phyloP scores from a whole-genome alignment of 2,797 vertebrate genomes.

The Coregonus ussuriensis region DNA sequence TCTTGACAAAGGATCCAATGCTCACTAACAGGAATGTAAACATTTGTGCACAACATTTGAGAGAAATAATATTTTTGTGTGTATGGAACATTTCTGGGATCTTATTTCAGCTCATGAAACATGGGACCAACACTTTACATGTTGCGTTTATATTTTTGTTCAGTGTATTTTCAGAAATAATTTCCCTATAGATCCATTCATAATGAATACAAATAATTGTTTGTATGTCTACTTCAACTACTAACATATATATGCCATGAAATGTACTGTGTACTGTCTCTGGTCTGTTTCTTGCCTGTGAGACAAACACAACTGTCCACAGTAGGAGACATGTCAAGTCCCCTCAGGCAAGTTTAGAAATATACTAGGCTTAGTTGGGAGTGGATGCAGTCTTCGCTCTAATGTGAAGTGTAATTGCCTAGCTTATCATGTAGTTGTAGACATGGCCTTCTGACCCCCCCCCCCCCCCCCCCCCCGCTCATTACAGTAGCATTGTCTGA shows the following conservation, averaged over 20 bases:
- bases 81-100: no score
- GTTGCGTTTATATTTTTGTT: no score
- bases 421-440: conserved; percentile 58
- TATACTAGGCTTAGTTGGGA: conserved; percentile 44
- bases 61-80: no score
- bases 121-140: no score
- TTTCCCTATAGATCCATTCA: background rate
- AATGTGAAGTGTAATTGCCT: conserved; percentile 52
- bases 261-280: conserved; percentile 2
- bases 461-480: conserved; percentile 32
- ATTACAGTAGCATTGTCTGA: conserved; percentile 47
- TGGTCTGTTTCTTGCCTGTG: conserved; percentile 3
- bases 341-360: conserved; percentile 38
- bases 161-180: no score
- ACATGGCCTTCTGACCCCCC: conserved; percentile 30
- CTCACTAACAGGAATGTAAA: no score
- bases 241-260: conserved; percentile 2
- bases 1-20: no score
- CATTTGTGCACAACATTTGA: no score
- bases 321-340: conserved; percentile 37
- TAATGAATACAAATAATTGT: no score
- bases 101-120: no score
- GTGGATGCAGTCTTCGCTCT: conserved; percentile 30
- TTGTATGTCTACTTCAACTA: no score
- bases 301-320: conserved; percentile 1